phyloP scores from a whole-genome alignment of 2,888 invertebrate genomes.

The Bruchidius siliquastri region DNA sequence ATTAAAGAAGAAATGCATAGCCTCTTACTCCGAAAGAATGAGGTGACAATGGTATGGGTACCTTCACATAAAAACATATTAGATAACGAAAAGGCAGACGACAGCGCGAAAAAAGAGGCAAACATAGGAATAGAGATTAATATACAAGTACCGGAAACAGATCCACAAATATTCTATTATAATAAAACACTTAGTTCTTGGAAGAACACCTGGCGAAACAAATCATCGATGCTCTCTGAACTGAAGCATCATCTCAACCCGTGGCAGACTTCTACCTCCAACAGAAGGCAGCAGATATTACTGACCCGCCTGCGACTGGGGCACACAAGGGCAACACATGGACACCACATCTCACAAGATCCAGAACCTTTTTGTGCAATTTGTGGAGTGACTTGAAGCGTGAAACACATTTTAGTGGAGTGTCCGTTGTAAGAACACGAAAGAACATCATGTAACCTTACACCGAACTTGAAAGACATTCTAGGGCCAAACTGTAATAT shows the following conservation, averaged over 20 bases:
- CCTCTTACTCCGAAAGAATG: too few relatives aligned
- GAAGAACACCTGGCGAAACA: neutral
- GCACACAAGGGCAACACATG: neutral
- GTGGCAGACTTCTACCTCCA: neutral
- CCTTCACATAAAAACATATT: too few relatives aligned
- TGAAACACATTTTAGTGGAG: too few relatives aligned
- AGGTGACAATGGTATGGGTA: too few relatives aligned
- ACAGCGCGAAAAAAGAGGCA: too few relatives aligned
- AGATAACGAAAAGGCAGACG: too few relatives aligned
- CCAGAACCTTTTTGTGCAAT: neutral
- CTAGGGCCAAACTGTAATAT: too few relatives aligned
- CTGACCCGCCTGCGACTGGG: neutral
- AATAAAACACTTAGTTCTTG: neutral
- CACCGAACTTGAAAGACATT: too few relatives aligned
- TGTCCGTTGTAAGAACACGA: too few relatives aligned
- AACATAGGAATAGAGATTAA: too few relatives aligned
- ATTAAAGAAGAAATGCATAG: neutral
- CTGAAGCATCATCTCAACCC: neutral
- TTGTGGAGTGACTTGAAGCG: too few relatives aligned
- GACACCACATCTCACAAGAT: neutral
- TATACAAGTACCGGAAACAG: neutral
- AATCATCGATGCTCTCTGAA: neutral
- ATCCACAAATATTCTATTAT: neutral
- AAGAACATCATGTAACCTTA: too few relatives aligned
- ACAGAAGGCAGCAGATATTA: neutral